Percentiles rank a stretch among this genome's conserved stretches.
Conservation (phyloP, 2,888 invertebrate genomes). For the Thalpophila matura region DNA sequence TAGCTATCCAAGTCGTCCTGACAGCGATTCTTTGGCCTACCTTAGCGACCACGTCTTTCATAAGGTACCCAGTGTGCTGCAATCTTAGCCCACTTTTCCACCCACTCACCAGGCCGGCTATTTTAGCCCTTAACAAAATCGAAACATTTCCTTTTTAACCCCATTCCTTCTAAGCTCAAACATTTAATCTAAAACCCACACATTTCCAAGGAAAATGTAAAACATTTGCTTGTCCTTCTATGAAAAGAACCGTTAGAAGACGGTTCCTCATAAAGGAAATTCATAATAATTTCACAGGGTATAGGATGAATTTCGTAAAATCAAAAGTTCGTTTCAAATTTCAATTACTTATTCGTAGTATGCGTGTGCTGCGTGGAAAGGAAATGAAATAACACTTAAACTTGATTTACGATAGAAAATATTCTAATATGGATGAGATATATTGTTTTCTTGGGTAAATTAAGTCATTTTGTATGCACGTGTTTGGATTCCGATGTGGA, state of each 20-base stretch:
- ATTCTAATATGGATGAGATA: conserved; percentile 87
- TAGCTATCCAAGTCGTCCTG: too few species aligned
- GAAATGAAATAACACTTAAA: conserved; percentile 91
- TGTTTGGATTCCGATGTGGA: conserved; percentile 75
- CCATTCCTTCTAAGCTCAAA: conserved; percentile 3
- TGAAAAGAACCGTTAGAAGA: conserved; percentile 71
- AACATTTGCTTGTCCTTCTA: conserved; percentile 69
- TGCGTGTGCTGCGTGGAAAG: conserved; percentile 87
- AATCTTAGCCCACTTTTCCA: too few species aligned
- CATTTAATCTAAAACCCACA: conserved; percentile 38
- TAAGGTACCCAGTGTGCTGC: too few species aligned
- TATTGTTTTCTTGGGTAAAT: conserved; percentile 86
- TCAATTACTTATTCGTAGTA: conserved; percentile 90
- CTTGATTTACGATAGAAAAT: conserved; percentile 88
- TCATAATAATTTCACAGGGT: conserved; percentile 87
- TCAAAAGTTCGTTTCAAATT: conserved; percentile 90
- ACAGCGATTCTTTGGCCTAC: too few species aligned
- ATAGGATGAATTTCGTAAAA: conserved; percentile 84
- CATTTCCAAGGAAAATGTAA: conserved; percentile 60
- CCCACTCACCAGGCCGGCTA: too few species aligned
- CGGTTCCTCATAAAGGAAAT: conserved; percentile 78
- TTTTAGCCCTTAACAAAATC: not conserved
- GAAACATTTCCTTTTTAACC: not conserved
- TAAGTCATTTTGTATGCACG: conserved; percentile 79
- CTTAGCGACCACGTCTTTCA: too few species aligned